These are phyloP conservation scores for Sebastes cheni DNA, from an alignment of 2,797 vertebrate genomes.

Conservation along the genomic window DNA sequence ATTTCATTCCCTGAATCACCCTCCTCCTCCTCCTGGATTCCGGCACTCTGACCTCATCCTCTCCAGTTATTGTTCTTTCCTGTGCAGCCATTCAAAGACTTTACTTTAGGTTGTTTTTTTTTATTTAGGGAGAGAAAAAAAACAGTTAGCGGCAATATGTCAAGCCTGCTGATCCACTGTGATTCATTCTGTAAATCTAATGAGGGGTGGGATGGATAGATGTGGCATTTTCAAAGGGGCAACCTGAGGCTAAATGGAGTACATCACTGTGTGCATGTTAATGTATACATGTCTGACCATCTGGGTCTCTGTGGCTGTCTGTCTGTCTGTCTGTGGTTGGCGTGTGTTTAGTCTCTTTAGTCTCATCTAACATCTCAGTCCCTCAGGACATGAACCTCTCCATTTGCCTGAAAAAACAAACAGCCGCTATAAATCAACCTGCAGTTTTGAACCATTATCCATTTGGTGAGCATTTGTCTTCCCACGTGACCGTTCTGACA, in stretches of 20 bases:
- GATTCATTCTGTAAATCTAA: slow-evolving; percentile 25
- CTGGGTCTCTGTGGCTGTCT: background rate
- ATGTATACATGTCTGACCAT: background rate
- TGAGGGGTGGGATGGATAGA: background rate
- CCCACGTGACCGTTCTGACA: background rate
- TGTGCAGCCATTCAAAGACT: background rate
- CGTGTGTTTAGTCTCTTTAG: background rate
- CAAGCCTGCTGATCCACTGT: background rate
- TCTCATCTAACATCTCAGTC: background rate
- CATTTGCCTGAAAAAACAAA: background rate
- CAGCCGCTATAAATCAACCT: slow-evolving; percentile 9
- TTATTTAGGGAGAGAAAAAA: background rate
- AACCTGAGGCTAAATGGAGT: background rate
- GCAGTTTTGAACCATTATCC: background rate
- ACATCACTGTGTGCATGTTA: background rate
- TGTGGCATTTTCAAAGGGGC: slow-evolving; percentile 19
- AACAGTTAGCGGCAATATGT: background rate
- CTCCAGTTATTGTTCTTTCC: slow-evolving; percentile 3
- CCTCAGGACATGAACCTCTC: background rate
- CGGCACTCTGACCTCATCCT: slow-evolving; percentile 11
- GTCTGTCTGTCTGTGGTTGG: background rate
- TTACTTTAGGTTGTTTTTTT: no score
- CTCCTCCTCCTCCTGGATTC: background rate
- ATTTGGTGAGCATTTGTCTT: background rate
- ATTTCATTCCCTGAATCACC: slow-evolving; percentile 11